Evolutionary conservation across 2,888 invertebrate genomes (phyloP).

Genomic region (Pyrochroa serraticornis): DNA sequence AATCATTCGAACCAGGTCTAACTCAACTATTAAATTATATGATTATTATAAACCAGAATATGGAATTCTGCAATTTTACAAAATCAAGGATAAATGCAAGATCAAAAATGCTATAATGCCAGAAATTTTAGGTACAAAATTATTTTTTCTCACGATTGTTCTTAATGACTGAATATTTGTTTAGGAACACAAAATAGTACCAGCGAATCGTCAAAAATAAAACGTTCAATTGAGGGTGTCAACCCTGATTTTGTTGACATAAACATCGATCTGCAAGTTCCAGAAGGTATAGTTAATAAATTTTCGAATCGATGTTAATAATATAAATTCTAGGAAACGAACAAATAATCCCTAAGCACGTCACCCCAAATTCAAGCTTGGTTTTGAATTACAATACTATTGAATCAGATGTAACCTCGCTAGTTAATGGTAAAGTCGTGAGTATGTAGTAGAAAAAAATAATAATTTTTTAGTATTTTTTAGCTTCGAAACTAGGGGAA

Average conservation of each 20-base stretch:
- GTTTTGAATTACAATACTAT: not conserved
- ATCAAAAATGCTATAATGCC: constrained; percentile 24
- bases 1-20: constrained; percentile 58
- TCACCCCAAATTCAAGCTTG: constrained; percentile 7
- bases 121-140: constrained; percentile 26
- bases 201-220: not conserved
- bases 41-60: constrained; percentile 70
- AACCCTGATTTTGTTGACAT: constrained; percentile 41
- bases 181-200: not conserved
- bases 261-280: constrained; percentile 40
- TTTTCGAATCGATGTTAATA: not conserved
- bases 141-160: too few relatives aligned
- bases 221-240: constrained; percentile 3
- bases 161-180: too few relatives aligned
- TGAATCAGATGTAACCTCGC: not conserved
- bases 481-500: not conserved
- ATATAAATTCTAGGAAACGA: constrained; percentile 30
- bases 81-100: constrained; percentile 37
- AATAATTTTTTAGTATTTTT: not conserved
- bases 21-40: constrained; percentile 64
- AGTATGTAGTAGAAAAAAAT: not conserved
- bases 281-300: constrained; percentile 33
- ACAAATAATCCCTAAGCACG: constrained; percentile 33
- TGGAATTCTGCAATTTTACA: constrained; percentile 44
- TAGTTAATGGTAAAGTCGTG: not conserved